Evolutionary conservation across 2,113 vertebrate species (phyloP).

Genomic region (Polyodon spathula): DNA sequence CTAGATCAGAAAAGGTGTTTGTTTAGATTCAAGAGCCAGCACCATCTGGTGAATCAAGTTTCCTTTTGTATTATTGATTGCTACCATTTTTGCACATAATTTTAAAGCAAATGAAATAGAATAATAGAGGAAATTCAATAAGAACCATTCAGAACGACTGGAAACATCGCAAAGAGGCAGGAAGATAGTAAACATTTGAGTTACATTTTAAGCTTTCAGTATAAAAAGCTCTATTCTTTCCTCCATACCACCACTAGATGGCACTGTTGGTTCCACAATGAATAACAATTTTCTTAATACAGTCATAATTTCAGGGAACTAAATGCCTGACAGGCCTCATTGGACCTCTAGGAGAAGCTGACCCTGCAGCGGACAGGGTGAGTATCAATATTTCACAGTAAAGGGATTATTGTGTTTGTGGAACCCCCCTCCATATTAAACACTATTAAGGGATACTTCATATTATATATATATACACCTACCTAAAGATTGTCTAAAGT

Average conservation of each 20-base stretch:
- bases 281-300: not conserved
- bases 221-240: no score
- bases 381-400: constrained; percentile 3
- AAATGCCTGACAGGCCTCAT: constrained; percentile 1
- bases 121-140: not conserved
- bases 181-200: no score
- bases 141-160: not conserved
- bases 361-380: constrained; percentile 18
- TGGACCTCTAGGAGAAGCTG: constrained; percentile 14
- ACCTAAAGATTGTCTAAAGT: no score
- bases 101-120: not conserved
- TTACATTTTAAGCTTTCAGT: no score
- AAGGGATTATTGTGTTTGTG: no score
- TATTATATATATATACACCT: not conserved
- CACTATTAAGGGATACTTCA: not conserved
- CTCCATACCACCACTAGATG: not conserved
- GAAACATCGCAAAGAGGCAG: no score
- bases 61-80: no score
- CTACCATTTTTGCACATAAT: no score
- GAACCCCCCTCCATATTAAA: not conserved
- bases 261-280: not conserved
- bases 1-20: no score
- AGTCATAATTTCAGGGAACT: not conserved
- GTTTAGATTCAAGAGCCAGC: no score
- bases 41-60: no score